Evolutionary conservation across 1,140 invertebrate genomes (phyloP).

Genomic region (Orius laevigatus): DNA sequence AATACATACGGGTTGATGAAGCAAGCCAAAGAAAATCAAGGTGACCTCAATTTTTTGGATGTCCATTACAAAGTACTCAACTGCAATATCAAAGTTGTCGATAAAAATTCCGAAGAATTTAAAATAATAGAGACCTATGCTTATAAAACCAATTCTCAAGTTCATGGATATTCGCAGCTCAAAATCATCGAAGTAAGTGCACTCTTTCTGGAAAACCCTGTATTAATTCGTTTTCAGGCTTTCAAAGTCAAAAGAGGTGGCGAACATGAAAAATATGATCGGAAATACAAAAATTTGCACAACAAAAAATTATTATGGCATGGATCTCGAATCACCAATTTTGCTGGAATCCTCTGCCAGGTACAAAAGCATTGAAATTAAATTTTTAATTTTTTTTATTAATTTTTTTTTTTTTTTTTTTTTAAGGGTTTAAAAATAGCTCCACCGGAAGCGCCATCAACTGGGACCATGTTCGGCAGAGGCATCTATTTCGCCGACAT

Average conservation of each 20-base stretch:
- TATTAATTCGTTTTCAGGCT: constrained; percentile 31
- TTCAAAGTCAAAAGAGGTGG: constrained; percentile 63
- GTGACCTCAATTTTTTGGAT: constrained; percentile 53
- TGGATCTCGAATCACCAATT: constrained; percentile 87
- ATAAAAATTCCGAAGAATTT: constrained; percentile 56
- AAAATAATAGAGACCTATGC: constrained; percentile 59
- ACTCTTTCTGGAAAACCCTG: too few relatives aligned
- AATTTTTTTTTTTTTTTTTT: neutral
- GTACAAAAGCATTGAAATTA: too few relatives aligned
- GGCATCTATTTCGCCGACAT: constrained; percentile 95
- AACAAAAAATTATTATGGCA: constrained; percentile 92
- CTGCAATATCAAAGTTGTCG: constrained; percentile 57
- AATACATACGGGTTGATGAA: constrained; percentile 81
- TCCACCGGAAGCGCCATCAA: constrained; percentile 82
- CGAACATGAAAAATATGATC: constrained; percentile 66
- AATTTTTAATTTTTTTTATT: constrained; percentile 9
- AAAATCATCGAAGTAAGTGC: constrained; percentile 49
- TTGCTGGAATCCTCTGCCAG: constrained; percentile 88
- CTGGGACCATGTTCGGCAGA: constrained; percentile 98
- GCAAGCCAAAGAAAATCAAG: constrained; percentile 28
- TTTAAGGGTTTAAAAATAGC: constrained; percentile 76
- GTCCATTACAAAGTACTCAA: constrained; percentile 81
- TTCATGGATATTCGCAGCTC: constrained; percentile 62
- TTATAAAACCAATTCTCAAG: constrained; percentile 72
- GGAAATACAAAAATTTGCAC: constrained; percentile 54